These are phyloP conservation scores for Alethe castanea DNA, from an alignment of 2,113 vertebrate species.

Conservation along the genomic window DNA sequence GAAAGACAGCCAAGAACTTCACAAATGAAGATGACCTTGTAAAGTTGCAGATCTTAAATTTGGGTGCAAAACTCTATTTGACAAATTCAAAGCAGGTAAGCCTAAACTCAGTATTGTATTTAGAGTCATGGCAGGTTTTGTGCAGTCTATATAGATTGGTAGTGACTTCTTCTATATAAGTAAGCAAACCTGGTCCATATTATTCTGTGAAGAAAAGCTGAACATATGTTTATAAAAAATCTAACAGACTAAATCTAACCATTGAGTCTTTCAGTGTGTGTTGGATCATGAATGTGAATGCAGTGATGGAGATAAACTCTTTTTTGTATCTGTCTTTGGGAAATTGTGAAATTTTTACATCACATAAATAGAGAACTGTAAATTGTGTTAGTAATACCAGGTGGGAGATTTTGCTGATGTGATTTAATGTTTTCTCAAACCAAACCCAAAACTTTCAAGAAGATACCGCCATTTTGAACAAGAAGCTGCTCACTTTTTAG, in stretches of 20 bases:
- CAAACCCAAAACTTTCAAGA: not conserved
- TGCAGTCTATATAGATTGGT: not conserved
- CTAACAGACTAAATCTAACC: not conserved
- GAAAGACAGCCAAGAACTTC: constrained; percentile 93
- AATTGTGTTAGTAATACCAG: not conserved
- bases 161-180: not conserved
- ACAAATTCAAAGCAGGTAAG: constrained; percentile 97
- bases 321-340: not conserved
- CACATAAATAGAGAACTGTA: not conserved
- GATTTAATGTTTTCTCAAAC: not conserved
- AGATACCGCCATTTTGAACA: not conserved
- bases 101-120: not conserved
- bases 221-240: not conserved
- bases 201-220: not conserved
- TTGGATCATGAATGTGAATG: not conserved
- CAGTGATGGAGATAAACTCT: not conserved
- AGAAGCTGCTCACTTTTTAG: not conserved
- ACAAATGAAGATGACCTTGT: constrained; percentile 93
- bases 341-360: not conserved
- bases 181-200: not conserved
- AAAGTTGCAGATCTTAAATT: constrained; percentile 91
- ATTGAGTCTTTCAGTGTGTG: not conserved
- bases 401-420: not conserved
- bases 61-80: constrained; percentile 93
- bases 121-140: not conserved